phyloP scores from a whole-genome alignment of 1,140 invertebrate genomes.

The Melipona quadrifasciata region DNA sequence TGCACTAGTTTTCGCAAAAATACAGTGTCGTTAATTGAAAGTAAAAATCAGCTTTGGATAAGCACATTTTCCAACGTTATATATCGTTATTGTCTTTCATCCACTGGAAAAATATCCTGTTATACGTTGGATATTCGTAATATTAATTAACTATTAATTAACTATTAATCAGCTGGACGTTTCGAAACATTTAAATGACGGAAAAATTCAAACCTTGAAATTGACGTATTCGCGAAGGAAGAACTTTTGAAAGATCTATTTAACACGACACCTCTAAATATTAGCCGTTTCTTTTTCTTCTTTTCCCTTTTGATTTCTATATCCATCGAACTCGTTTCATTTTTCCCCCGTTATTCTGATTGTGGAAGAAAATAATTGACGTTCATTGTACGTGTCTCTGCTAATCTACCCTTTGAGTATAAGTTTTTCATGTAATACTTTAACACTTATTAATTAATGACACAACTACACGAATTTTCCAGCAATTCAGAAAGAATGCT shows the following conservation, averaged over 20 bases:
- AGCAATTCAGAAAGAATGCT: neutral
- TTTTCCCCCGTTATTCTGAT: too few relatives aligned
- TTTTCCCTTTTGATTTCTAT: neutral
- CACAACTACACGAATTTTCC: neutral
- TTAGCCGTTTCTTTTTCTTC: too few relatives aligned
- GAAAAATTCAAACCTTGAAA: neutral
- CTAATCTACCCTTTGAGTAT: neutral
- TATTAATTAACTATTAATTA: neutral
- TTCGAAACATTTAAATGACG: neutral
- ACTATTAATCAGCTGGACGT: neutral
- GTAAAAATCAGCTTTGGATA: neutral
- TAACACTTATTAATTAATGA: neutral
- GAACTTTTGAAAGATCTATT: neutral
- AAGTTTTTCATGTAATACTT: too few relatives aligned
- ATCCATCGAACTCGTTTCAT: neutral
- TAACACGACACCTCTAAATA: neutral
- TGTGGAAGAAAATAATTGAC: neutral
- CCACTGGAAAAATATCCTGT: slow-evolving; percentile 10
- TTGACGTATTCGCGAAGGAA: neutral
- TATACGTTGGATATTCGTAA: neutral
- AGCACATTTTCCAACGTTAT: neutral
- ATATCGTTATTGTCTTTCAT: slow-evolving; percentile 33
- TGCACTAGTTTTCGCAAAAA: neutral
- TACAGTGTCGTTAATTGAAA: neutral
- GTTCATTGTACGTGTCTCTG: neutral